Evolutionary conservation across 2,113 vertebrate genomes (phyloP), one percentile per base, ranked within the genome.

Genomic region (Erinaceus europaeus): DNA sequence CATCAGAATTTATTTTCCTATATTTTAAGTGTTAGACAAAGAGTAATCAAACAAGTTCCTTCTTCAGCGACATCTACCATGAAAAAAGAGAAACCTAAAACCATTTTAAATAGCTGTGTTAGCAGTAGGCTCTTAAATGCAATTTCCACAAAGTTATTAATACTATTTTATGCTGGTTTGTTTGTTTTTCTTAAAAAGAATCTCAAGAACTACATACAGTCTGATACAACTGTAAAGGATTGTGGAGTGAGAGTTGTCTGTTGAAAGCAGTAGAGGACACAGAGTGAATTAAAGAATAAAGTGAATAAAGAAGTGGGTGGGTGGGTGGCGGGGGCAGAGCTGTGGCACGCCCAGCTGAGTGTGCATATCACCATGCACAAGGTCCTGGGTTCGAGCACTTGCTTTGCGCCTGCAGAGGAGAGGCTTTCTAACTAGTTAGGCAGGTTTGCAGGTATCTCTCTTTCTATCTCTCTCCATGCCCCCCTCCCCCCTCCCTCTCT

Each of bases 1-100:
- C 95, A 95, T 96, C 91, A 95, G 78, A 96, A 95, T 93, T 91
- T 95, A 94, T 95, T 96, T 96, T 96, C 75, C 92, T 77, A 50
- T 94, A 69, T 96, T 96, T 95, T 96, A 86, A 96, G 94, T 95
- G 93, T 95, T 92, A 90, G 91, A 92, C 59, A 0, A 92, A 91
- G 67, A 94, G 50, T 78, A 91, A 74, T 94, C 89, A 90, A 74
- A 89, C 88, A 81, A 59, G 67, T 48, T 75, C 75, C 83, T 50
- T 69, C 27, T 44, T 79, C 9, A 59, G 40, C 62, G 57, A 61
- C 23, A 20, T 75, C 21, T 72, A 18, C 32, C 40, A 61, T 53
- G 38, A 59, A 48, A 68, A 90, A 79, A 87, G 42, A 87, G 44
- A 89, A 91, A 83, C 27, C 32, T 38, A 55, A 88, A 62, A 76